Percentiles rank a stretch among this genome's conserved stretches.
phyloP scores from a whole-genome alignment of 2,797 vertebrate species.

The Cygnus olor region DNA sequence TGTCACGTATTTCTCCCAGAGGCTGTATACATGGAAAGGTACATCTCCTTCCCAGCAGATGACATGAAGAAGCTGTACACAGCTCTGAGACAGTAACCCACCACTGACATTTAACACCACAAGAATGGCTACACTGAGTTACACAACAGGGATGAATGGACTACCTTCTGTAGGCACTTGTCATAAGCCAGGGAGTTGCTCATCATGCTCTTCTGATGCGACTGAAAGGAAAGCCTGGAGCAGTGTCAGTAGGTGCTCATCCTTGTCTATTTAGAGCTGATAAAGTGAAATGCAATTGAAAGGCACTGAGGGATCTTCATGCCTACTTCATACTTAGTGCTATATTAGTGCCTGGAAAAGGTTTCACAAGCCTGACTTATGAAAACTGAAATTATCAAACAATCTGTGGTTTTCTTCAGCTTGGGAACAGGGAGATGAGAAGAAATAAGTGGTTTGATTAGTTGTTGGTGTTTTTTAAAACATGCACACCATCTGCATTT shows the following conservation, averaged over 20 bases:
- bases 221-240: background rate
- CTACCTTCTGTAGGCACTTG: background rate
- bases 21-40: background rate
- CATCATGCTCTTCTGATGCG: background rate
- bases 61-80: background rate
- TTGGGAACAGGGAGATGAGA: background rate
- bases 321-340: background rate
- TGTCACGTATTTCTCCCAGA: background rate
- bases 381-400: background rate
- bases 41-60: background rate
- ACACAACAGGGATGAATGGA: background rate
- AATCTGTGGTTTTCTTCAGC: background rate
- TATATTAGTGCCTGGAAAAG: background rate
- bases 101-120: background rate
- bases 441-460: background rate
- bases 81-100: background rate
- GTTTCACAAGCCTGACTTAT: background rate
- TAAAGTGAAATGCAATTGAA: background rate
- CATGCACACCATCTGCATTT: background rate
- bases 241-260: background rate
- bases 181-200: background rate
- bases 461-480: background rate
- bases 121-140: fast-evolving
- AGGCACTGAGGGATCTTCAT: background rate
- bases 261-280: background rate